These are phyloP conservation scores for Scelioninae gen. 1 DNA, from an alignment of 2,888 invertebrate species.

Conservation along the genomic window DNA sequence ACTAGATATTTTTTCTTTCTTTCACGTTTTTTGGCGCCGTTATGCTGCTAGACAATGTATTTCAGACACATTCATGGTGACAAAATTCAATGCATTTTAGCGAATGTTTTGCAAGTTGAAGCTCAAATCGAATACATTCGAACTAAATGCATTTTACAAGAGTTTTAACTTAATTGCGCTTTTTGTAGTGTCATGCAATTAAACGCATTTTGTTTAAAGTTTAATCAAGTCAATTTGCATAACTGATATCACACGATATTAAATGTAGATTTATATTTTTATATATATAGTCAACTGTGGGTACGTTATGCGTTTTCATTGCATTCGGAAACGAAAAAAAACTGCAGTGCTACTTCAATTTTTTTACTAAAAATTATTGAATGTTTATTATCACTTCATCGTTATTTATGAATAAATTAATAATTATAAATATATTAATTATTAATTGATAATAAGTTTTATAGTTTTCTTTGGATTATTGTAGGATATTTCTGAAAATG, in stretches of 20 bases:
- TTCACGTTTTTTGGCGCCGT: slow-evolving; percentile 4
- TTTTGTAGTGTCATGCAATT: slow-evolving; percentile 53
- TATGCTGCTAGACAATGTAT: slow-evolving; percentile 26
- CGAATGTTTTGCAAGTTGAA: slow-evolving; percentile 31
- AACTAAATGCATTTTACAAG: slow-evolving; percentile 41
- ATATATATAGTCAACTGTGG: neutral
- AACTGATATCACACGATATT: slow-evolving; percentile 46
- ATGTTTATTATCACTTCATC: too few species aligned
- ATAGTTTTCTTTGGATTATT: too few species aligned
- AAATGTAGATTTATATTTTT: slow-evolving; percentile 8
- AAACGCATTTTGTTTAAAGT: slow-evolving; percentile 57
- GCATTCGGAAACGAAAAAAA: too few species aligned
- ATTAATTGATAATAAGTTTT: too few species aligned
- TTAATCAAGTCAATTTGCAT: slow-evolving; percentile 58
- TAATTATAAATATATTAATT: too few species aligned
- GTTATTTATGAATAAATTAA: too few species aligned
- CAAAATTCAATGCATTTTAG: slow-evolving; percentile 54
- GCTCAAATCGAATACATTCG: slow-evolving; percentile 3
- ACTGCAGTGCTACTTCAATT: too few species aligned
- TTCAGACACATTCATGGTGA: slow-evolving; percentile 28
- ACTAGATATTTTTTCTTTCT: too few species aligned
- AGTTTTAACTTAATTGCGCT: slow-evolving; percentile 58
- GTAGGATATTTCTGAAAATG: too few species aligned
- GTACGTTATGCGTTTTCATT: too few species aligned
- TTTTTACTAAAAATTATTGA: too few species aligned